Percentiles rank a stretch among this genome's conserved stretches.
Evolutionary conservation across 1,140 invertebrate genomes (phyloP).

Genomic region (Vollenhovia emeryi): DNA sequence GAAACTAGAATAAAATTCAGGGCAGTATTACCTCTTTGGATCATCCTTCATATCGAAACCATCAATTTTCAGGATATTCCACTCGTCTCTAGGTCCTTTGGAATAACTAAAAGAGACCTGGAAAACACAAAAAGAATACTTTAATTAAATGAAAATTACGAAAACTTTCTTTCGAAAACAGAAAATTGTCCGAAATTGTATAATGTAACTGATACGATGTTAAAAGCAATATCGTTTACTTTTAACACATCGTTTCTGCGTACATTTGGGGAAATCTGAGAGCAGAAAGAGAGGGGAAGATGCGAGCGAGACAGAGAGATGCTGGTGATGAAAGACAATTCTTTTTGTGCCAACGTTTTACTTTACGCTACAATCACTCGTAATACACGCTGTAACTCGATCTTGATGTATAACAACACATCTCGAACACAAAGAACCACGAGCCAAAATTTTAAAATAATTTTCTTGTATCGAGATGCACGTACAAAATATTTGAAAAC

Average conservation of each 20-base stretch:
- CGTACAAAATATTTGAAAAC: not conserved
- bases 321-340: constrained; percentile 48
- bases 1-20: not conserved
- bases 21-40: constrained; percentile 92
- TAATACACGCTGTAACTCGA: not conserved
- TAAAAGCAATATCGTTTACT: constrained; percentile 50
- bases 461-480: not conserved
- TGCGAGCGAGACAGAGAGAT: not conserved
- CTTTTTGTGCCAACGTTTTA: constrained; percentile 34
- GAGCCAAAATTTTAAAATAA: not conserved
- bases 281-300: too few relatives aligned
- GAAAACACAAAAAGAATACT: constrained; percentile 64
- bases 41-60: constrained; percentile 94
- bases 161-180: not conserved
- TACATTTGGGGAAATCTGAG: constrained; percentile 47
- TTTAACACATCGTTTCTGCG: not conserved
- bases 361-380: not conserved
- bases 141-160: not conserved
- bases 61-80: constrained; percentile 95
- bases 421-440: not conserved
- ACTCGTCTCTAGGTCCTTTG: constrained; percentile 91
- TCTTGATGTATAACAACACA: not conserved
- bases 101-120: constrained; percentile 97
- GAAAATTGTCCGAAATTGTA: not conserved
- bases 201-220: not conserved